Base-by-base conservation (phyloP, 2,888 invertebrate species). In the Polyploca ridens region DNA sequence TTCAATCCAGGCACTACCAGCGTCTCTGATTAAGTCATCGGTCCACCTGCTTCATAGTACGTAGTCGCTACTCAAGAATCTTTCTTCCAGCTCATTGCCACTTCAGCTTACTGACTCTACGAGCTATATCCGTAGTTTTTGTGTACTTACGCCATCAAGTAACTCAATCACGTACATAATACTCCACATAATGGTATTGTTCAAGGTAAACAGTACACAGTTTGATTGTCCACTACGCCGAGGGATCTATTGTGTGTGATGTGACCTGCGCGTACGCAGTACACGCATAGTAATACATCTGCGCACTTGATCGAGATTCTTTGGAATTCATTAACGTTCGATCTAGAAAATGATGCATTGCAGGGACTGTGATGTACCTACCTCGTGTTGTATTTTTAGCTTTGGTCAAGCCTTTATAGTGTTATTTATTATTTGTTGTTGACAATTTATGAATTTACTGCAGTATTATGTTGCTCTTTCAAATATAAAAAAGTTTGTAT, bases 161-260 rank as follows among this genome's bases (percentile, higher is more conserved):
- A 68, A 75, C 75, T 77, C 75, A 72, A 78, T 86, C 86, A 86
- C 85, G 85, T 85, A 76, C 69, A 71, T 71, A 74, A 71, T 71
- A 66, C 64, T 66, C 66, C 60, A 70, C 75, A 77, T 81, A 83
- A 82, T 79, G 70, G 78, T 69, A 44, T 62, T 49, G 67, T 69
- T 76, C 84, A 86, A 86, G 86, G 86, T 78, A 79, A 83, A 74
- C 72, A 67, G 64, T 69, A 68, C 64, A 65, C 65, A 66, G 69
- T 71, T 67, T 66, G 72, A 78, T 82, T 80, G 81, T 82, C 73
- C 68, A 64, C 64, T 65, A 68, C 71, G 71, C 81, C 74, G 72
- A 63, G 82, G 79, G 77, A 68, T 73, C 67, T 54, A 54, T 54
- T 54, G 54, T 54, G 74, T 54, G 54, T 54, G 74, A 74, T 75